Percentiles rank a stretch among this genome's conserved stretches.
Conservation (phyloP, 2,113 vertebrate genomes). For the Gasterosteus nipponicus region DNA sequence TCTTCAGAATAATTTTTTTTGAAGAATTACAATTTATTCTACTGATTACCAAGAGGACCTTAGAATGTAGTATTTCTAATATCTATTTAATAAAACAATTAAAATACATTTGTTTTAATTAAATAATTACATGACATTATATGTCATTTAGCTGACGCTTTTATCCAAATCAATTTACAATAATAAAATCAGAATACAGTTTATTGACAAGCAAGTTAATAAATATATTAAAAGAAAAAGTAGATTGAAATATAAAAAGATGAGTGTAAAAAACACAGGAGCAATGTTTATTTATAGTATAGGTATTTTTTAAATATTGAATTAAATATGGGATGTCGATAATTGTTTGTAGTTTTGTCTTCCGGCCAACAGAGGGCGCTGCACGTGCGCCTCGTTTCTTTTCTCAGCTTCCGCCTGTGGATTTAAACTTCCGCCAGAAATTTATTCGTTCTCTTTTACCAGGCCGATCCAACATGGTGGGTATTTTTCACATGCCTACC, state of each 20-base stretch:
- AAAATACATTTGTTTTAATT: no score
- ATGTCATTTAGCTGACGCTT: no score
- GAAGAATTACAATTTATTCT: no score
- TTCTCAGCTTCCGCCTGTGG: not conserved
- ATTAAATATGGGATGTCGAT: not conserved
- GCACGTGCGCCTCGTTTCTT: fast-evolving
- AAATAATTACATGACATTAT: no score
- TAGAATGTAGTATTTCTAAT: no score
- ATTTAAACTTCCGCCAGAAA: slow-evolving; percentile 66
- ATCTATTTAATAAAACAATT: no score
- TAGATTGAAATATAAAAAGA: not conserved
- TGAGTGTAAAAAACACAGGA: not conserved
- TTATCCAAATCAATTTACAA: no score
- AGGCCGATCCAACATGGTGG: slow-evolving; percentile 86
- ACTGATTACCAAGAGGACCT: no score
- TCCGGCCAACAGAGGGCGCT: slow-evolving; percentile 1
- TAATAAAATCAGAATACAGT: not conserved
- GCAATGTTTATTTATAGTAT: not conserved
- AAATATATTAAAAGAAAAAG: no score
- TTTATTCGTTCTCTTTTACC: slow-evolving; percentile 76
- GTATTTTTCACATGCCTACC: slow-evolving; percentile 51
- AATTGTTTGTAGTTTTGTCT: not conserved
- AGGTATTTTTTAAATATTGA: not conserved
- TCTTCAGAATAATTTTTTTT: no score
- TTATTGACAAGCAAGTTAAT: not conserved